phyloP scores from a whole-genome alignment of 2,113 vertebrate genomes.

The Hylia prasina region DNA sequence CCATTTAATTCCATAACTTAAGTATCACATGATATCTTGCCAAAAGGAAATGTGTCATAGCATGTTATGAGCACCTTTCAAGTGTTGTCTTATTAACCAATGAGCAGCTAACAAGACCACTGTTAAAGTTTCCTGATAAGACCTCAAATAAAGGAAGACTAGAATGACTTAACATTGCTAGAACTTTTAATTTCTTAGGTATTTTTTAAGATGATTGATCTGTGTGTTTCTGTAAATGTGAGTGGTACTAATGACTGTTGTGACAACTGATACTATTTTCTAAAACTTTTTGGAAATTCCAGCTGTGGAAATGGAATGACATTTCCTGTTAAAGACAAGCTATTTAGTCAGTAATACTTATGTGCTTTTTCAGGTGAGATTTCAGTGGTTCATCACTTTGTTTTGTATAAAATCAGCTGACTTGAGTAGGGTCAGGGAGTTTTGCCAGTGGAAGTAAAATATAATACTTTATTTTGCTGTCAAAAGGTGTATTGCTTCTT shows the following conservation, averaged over 20 bases:
- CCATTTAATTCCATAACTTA: background rate
- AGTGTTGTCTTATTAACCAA: background rate
- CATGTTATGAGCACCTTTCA: constrained; percentile 10
- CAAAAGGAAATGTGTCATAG: background rate
- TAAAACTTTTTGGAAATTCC: background rate
- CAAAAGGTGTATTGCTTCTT: constrained; percentile 13
- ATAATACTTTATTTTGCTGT: constrained; percentile 22
- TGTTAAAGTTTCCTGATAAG: background rate
- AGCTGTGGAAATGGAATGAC: background rate
- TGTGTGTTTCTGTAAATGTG: background rate
- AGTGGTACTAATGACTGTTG: constrained; percentile 11
- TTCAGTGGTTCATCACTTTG: background rate
- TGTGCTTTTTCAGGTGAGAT: background rate
- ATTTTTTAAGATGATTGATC: background rate
- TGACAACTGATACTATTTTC: background rate
- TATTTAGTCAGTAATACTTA: background rate
- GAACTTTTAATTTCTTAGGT: background rate
- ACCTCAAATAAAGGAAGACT: constrained; percentile 16
- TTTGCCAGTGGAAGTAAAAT: constrained; percentile 36
- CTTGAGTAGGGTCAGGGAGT: background rate
- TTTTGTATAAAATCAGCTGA: constrained; percentile 19
- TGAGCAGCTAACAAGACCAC: background rate
- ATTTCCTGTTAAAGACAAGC: background rate
- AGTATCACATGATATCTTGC: background rate
- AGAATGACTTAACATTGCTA: background rate